Evolutionary conservation across 2,797 vertebrate genomes (phyloP).

Genomic region (Oreortyx pictus): DNA sequence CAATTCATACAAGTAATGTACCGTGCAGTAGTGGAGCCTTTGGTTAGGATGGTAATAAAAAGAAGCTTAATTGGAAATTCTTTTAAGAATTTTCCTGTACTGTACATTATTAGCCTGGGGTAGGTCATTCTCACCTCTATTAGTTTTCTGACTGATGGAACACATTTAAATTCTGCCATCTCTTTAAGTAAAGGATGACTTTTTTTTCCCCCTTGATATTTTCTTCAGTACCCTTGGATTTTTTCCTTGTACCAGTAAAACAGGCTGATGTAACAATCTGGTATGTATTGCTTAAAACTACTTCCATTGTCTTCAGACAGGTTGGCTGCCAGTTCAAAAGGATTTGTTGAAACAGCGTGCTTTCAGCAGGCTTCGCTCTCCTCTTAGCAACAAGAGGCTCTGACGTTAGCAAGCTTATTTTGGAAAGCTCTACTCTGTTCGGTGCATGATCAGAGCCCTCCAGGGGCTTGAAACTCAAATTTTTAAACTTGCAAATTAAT

Average conservation of each 20-base stretch:
- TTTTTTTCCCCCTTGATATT: background rate
- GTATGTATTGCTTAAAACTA: slow-evolving; percentile 8
- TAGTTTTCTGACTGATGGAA: slow-evolving; percentile 34
- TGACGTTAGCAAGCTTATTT: slow-evolving; percentile 70
- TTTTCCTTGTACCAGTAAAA: background rate
- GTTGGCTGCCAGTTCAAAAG: slow-evolving; percentile 15
- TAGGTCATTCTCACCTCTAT: slow-evolving; percentile 36
- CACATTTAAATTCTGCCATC: background rate
- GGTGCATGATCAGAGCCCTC: slow-evolving; percentile 15
- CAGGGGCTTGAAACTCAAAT: slow-evolving; percentile 41
- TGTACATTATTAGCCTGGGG: slow-evolving; percentile 41
- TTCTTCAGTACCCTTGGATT: background rate
- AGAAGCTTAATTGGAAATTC: slow-evolving; percentile 51
- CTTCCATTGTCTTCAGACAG: slow-evolving; percentile 41
- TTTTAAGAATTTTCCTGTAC: slow-evolving; percentile 22
- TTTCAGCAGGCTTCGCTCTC: slow-evolving; percentile 37
- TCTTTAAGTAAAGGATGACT: background rate
- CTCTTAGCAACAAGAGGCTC: slow-evolving; percentile 65
- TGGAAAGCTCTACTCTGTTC: slow-evolving; percentile 53
- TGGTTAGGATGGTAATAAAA: slow-evolving; percentile 40
- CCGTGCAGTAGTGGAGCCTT: slow-evolving; percentile 10
- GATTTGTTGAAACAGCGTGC: slow-evolving; percentile 52
- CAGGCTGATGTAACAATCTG: slow-evolving; percentile 46
- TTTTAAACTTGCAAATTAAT: slow-evolving; percentile 20
- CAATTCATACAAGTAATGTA: slow-evolving; percentile 52